Conservation (phyloP, 2,797 vertebrate species). For the Hippopotamyrus pictus region DNA sequence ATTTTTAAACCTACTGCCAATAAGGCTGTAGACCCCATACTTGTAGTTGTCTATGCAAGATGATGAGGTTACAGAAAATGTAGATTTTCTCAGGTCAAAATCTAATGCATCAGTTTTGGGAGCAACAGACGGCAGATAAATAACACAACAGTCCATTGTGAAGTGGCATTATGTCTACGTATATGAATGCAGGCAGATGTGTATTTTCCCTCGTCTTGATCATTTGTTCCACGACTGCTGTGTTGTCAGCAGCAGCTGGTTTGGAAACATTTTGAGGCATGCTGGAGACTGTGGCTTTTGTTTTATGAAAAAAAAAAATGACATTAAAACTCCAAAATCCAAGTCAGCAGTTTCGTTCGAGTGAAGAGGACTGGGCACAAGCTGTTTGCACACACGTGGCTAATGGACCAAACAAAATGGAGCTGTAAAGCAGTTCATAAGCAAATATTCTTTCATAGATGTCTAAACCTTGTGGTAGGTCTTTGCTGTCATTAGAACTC, state of each 20-base stretch:
- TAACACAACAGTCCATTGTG: not conserved
- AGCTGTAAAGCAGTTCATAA: conserved; percentile 29
- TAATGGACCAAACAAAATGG: conserved; percentile 8
- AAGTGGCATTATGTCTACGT: not conserved
- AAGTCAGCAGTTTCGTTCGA: conserved; percentile 66
- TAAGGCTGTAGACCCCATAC: not conserved
- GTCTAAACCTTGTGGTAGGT: not conserved
- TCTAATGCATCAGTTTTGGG: not conserved
- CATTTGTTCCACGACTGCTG: conserved; percentile 49
- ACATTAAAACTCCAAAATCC: conserved; percentile 48
- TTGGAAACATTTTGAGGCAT: conserved; percentile 42
- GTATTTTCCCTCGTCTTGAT: conserved; percentile 31
- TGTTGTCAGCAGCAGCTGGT: conserved; percentile 31
- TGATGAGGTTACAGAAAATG: not conserved
- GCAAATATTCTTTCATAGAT: conserved; percentile 27
- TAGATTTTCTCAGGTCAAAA: not conserved
- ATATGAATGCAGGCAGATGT: not conserved
- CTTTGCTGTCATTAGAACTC: conserved; percentile 19
- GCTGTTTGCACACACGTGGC: conserved; percentile 10
- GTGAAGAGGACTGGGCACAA: conserved; percentile 41
- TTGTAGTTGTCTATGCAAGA: not conserved
- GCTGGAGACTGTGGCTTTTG: conserved; percentile 64
- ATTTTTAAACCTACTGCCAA: not conserved
- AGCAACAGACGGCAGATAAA: not conserved
- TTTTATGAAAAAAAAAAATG: conserved; percentile 49